These are phyloP conservation scores for Arremon brunneinucha DNA, from an alignment of 2,797 vertebrate species.

Conservation along the genomic window DNA sequence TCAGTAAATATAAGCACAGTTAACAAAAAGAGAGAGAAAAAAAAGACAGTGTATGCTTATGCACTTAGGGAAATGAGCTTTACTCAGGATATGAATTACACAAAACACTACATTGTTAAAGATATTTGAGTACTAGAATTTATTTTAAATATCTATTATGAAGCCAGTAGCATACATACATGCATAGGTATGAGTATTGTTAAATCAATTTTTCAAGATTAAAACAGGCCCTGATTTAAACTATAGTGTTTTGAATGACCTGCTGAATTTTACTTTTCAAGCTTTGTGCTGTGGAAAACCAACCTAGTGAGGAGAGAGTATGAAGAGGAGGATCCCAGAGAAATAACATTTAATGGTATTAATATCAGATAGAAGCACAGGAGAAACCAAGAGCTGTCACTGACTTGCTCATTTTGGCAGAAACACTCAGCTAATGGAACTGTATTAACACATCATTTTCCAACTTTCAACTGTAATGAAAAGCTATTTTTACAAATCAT, in stretches of 20 bases:
- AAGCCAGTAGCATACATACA: neutral
- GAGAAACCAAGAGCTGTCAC: conserved; percentile 35
- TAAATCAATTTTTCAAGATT: neutral
- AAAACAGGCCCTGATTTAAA: neutral
- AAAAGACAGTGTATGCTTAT: neutral
- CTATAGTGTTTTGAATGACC: neutral
- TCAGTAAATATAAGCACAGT: neutral
- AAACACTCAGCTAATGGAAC: conserved; percentile 48
- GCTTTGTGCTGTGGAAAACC: neutral
- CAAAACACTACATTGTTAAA: neutral
- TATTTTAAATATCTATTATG: neutral
- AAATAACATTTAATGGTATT: neutral
- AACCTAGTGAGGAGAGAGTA: neutral
- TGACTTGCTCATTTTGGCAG: conserved; percentile 8
- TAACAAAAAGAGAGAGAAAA: neutral
- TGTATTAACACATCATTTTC: conserved; percentile 52
- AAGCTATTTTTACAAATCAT: conserved; percentile 54
- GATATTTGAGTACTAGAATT: neutral
- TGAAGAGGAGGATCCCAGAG: neutral
- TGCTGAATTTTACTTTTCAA: neutral
- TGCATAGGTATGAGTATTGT: neutral
- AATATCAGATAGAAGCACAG: neutral
- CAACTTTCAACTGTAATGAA: conserved; percentile 29
- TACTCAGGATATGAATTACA: neutral
- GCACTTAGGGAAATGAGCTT: neutral